Base-by-base conservation (phyloP, 1,140 invertebrate species). In the Hesperophylax magnus region DNA sequence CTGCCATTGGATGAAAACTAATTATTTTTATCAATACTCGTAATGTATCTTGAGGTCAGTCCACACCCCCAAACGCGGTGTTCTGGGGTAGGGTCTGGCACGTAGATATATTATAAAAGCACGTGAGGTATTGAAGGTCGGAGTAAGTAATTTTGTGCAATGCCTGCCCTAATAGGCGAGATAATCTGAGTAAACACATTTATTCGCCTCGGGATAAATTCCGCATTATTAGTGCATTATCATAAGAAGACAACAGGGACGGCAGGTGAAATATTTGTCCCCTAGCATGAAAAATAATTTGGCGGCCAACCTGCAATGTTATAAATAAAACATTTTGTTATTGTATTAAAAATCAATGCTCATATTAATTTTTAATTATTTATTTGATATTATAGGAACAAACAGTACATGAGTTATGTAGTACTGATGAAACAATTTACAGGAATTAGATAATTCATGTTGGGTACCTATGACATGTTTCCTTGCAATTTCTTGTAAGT, bases 121-220 rank as follows among this genome's bases (percentile, higher is more conserved):
- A 74, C 71, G 71, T 74, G 71, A 74, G n/a, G 24, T 56, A 56
- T 56, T 54, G 39, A 20, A 56, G 18, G 47, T 22, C 27, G 72
- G n/a, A 76, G 31, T 39, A 76, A 76, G 72, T 60, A 76, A 76
- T 76, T 76, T 61, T 31, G 69, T 53, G 54, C 72, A 39, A 11
- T 20, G 56, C 72, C 56, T 47, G 39, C 39, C 27, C 39, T 76
- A 76, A 76, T 76, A 76, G 72, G 56, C 56, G 34, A 58, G 56
- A 76, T 76, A 76, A 76, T 60, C 72, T 76, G 72, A 61, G 72
- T 76, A 76, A 76, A 76, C 56, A 76, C 72, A 31, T 76, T 76
- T 60, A 76, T 60, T 60, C 39, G 54, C 72, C 72, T 60, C 72
- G 56, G 72, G 53, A 34, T 76, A 61, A 56, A 47, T 74, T 18